Evolutionary conservation across 2,113 vertebrate genomes (phyloP), one percentile per base, ranked within the genome.

Genomic region (Eubucco bourcierii): DNA sequence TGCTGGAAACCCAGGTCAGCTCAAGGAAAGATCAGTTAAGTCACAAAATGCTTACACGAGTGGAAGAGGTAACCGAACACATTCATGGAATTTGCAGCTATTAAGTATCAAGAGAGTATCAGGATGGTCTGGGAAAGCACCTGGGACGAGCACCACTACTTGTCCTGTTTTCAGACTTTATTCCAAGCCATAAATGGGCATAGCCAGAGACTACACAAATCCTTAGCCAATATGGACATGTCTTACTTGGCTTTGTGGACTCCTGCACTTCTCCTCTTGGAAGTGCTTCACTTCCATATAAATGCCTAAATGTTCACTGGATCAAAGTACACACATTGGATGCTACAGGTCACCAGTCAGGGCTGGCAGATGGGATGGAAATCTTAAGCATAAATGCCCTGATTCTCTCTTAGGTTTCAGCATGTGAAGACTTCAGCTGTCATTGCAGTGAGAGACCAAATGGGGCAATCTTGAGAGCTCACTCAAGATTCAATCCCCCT

Each of bases 101-200:
- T 85, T 87, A 90, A 58, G 65, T 92, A 82, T 80, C 75, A 90
- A 59, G 75, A 90, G 76, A 87, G 52, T 67, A 89, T 91, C 10
- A 11, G 25, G 34, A 85, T 44, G 41, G 7, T 76, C 46, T 92
- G 87, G 81, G 93, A 95, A 94, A 96, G 67, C 76, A 91, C 81
- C 78, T 72, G 74, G 77, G 88, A 29, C 39, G 84, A 68, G 15
- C 61, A 94, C 16, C 34, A 33, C 17, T 33, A 66, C 16, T 63
- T 73, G 59, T 80, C 64, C 85, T 83, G n/a, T 60, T 94, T 83
- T 95, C 91, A 91, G 46, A 41, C 31, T 87, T 87, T 94, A 77
- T 24, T 91, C 82, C 56, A 15, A 93, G 56, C 87, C 84, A 83
- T 94, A 89, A 89, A 77, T 71, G 82, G 90, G 60, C 28, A 91